phyloP scores from a whole-genome alignment of 2,888 invertebrate species.

The Meteorus colon region DNA sequence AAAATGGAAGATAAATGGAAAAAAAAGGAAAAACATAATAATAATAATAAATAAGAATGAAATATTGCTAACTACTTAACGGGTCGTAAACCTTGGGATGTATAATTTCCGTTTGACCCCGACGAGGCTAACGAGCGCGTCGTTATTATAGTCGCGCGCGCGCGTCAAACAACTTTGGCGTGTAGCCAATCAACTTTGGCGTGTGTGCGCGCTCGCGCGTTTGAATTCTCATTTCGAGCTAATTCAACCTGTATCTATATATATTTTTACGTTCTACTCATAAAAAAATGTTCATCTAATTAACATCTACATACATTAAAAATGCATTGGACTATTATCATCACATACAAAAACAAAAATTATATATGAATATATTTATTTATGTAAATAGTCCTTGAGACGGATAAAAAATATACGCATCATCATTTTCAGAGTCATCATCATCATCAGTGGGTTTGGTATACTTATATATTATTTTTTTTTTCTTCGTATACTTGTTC shows the following conservation, averaged over 20 bases:
- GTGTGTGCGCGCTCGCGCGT: constrained; percentile 18
- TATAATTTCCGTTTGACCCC: constrained; percentile 47
- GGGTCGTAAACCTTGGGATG: constrained; percentile 58
- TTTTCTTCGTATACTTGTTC: no score
- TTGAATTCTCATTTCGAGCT: constrained; percentile 52
- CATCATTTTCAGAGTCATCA: no score
- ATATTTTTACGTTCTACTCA: constrained; percentile 44
- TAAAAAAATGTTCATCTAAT: constrained; percentile 56
- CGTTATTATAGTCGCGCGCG: constrained; percentile 19
- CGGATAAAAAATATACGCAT: constrained; percentile 31
- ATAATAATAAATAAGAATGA: constrained; percentile 6
- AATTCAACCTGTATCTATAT: constrained; percentile 37
- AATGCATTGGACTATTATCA: no score
- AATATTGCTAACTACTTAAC: constrained; percentile 54
- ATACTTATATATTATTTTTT: no score
- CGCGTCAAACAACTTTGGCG: constrained; percentile 37
- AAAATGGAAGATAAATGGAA: neutral
- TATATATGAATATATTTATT: no score
- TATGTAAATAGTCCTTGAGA: constrained; percentile 4
- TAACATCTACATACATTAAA: constrained; percentile 51
- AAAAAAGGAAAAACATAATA: constrained; percentile 45
- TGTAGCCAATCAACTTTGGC: constrained; percentile 41
- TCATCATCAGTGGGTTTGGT: no score
- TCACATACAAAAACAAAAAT: no score
- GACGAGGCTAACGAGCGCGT: constrained; percentile 24